Percentiles rank a stretch among this genome's conserved stretches.
These are phyloP conservation scores for Dione vanillae DNA, from an alignment of 2,888 invertebrate species.

Conservation along the genomic window DNA sequence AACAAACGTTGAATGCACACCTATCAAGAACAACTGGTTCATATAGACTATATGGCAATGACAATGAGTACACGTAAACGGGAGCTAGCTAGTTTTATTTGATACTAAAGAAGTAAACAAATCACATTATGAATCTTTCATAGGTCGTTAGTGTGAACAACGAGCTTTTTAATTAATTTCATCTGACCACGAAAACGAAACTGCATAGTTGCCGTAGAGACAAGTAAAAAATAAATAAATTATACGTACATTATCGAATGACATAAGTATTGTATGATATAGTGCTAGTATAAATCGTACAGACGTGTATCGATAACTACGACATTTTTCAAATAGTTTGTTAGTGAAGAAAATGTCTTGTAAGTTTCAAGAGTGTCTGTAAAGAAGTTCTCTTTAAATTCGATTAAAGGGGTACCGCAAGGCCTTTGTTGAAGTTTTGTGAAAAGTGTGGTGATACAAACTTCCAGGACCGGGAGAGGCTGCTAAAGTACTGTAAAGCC, in stretches of 20 bases:
- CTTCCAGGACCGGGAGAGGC: conserved; percentile 38
- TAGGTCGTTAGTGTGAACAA: too few relatives aligned
- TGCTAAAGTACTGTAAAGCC: conserved; percentile 31
- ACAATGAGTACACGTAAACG: too few relatives aligned
- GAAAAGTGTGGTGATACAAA: conserved; percentile 53
- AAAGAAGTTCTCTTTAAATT: conserved; percentile 66
- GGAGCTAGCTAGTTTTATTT: too few relatives aligned
- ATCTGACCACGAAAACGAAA: too few relatives aligned
- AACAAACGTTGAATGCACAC: too few relatives aligned
- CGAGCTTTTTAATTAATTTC: too few relatives aligned
- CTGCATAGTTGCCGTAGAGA: too few relatives aligned
- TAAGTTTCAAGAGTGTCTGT: conserved; percentile 53
- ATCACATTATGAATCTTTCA: too few relatives aligned
- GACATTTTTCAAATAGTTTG: conserved; percentile 21
- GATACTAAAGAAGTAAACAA: too few relatives aligned
- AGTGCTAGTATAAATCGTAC: not conserved
- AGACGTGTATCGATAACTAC: not conserved
- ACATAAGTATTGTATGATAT: too few relatives aligned
- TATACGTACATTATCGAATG: not conserved
- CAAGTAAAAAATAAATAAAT: not conserved
- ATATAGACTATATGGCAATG: too few relatives aligned
- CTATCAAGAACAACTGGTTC: too few relatives aligned
- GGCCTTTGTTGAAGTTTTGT: conserved; percentile 59
- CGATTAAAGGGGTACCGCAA: conserved; percentile 67
- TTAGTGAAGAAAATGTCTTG: conserved; percentile 52